A percentile compares a stretch with the other conserved stretches of the same genome.
Conservation (phyloP, 2,113 vertebrate species). For the Cromileptes altivelis region DNA sequence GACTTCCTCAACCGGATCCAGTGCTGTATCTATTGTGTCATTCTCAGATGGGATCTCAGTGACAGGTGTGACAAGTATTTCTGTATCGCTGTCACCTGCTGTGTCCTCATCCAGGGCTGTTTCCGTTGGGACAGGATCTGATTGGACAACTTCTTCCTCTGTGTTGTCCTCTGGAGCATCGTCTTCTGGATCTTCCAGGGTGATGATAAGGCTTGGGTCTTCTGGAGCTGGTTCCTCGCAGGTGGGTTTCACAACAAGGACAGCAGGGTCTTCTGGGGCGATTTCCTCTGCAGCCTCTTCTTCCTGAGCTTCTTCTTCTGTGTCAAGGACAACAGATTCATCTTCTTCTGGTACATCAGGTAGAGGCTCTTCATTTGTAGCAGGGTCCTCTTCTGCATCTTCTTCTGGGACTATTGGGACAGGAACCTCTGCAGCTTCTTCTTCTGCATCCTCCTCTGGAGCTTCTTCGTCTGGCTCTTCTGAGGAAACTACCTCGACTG, state of each 20-base stretch:
- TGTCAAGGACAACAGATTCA: neutral
- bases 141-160: constrained; percentile 25
- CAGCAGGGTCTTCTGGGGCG: constrained; percentile 10
- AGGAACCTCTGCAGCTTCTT: neutral
- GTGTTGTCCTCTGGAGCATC: neutral
- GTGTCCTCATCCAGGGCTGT: neutral
- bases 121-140: constrained; percentile 1
- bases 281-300: neutral
- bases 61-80: neutral
- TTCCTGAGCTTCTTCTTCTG: neutral
- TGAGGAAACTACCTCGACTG: neutral
- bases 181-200: neutral
- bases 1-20: neutral
- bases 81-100: constrained; percentile 1
- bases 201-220: neutral
- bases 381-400: neutral
- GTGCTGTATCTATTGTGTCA: neutral
- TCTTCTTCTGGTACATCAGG: constrained; percentile 8
- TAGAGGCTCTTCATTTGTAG: constrained; percentile 1
- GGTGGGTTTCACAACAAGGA: neutral
- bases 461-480: neutral
- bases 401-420: neutral
- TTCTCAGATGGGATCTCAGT: constrained; percentile 7
- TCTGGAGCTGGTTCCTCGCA: constrained; percentile 8
- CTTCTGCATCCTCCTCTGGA: neutral